Evolutionary conservation across 2,113 vertebrate species (phyloP), one percentile per base, ranked within the genome.

Genomic region (Oryzias celebensis): DNA sequence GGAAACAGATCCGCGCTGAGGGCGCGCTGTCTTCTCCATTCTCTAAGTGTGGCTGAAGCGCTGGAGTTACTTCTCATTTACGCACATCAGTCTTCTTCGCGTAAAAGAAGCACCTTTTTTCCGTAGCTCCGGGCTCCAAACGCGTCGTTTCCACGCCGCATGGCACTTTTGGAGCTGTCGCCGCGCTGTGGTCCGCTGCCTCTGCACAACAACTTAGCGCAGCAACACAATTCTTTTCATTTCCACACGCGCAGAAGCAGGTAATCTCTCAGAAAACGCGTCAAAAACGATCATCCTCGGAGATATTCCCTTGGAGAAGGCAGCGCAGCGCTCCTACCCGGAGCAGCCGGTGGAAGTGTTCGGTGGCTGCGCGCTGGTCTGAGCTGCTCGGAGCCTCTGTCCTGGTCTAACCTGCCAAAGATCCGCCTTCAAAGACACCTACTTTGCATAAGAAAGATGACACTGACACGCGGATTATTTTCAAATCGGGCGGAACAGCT

Each of bases 361-460:
- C 72, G 65, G 84, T 84, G 81, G 87, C 83, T 65, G 76, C 61
- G 76, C 61, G 82, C 84, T 83, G 55, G 79, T 85, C 72, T 89
- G 89, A 86, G 84, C 78, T 65, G 78, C 77, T 83, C 80, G 51
- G 78, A 80, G 78, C 64, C 78, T 80, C 78, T 50, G 84, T 89
- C 89, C 89, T 75, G 73, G 80, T 84, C 88, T 87, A 90, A 91
- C 90, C 93, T 92, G 92, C 80, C 75, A 89, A 81, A 92, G 93
- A 94, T 91, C 93, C 94, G 94, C 95, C 93, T 95, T 80, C 92
- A 92, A 92, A 93, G 92, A 90, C 93, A 92, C 73, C 90, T 91
- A 88, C 90, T 95, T 95, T 93, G 92, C 94, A 95, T 96, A 93
- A 94, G 91, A 96, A 96, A 94, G 93, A 92, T 91, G 91, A 93